Conservation (phyloP, 1,140 invertebrate genomes). For the Wasmannia auropunctata region DNA sequence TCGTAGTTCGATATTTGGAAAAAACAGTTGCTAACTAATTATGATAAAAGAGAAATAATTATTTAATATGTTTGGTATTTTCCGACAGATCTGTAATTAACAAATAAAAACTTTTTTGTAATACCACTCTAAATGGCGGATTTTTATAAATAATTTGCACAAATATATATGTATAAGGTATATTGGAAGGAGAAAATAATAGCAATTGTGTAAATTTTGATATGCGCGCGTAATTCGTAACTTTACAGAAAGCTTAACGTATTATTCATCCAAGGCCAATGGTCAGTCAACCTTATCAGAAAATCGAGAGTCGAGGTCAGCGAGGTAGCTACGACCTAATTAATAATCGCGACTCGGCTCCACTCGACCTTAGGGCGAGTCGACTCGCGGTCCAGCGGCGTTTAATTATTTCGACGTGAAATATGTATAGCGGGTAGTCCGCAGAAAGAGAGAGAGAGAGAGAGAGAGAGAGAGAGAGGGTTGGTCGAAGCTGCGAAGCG, state of each 20-base stretch:
- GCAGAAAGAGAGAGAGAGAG: constrained; percentile 61
- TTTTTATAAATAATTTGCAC: neutral
- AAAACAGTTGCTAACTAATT: neutral
- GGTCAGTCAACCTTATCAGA: constrained; percentile 66
- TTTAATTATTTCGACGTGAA: constrained; percentile 83
- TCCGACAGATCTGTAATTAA: neutral
- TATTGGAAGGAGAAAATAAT: neutral
- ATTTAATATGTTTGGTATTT: neutral
- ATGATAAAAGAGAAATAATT: neutral
- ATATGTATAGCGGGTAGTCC: constrained; percentile 77
- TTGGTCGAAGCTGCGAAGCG: constrained; percentile 70
- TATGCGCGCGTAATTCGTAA: neutral
- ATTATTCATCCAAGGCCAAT: constrained; percentile 51
- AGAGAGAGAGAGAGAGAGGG: constrained; percentile 65
- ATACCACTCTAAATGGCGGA: neutral
- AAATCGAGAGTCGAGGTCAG: constrained; percentile 62
- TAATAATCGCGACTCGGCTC: constrained; percentile 74
- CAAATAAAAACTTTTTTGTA: no score
- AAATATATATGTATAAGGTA: neutral
- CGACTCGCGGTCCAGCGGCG: constrained; percentile 77
- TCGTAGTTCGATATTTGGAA: no score
- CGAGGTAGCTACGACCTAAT: constrained; percentile 69
- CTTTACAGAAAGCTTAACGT: constrained; percentile 1
- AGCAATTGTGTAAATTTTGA: neutral
- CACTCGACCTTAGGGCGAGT: constrained; percentile 62